phyloP scores from a whole-genome alignment of 2,797 vertebrate genomes.

The Triplophysa bombifrons region DNA sequence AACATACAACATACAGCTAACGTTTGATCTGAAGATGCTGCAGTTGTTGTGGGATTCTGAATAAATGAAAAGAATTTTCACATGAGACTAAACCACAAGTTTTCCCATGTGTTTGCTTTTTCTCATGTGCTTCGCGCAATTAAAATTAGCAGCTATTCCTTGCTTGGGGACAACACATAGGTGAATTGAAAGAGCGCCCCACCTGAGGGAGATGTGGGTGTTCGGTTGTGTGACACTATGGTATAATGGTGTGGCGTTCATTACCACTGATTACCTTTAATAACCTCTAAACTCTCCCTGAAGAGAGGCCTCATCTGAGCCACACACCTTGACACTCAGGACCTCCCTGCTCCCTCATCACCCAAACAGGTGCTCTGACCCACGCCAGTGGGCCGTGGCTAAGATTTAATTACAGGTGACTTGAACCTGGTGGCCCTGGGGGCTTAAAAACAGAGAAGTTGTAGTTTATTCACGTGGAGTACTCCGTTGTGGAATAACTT shows the following conservation, averaged over 20 bases:
- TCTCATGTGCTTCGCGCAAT: slow-evolving; percentile 59
- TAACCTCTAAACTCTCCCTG: slow-evolving; percentile 71
- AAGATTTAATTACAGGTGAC: slow-evolving; percentile 45
- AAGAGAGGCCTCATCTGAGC: slow-evolving; percentile 62
- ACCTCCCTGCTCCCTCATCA: slow-evolving; percentile 37
- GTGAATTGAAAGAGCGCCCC: slow-evolving; percentile 72
- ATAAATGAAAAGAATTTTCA: neutral
- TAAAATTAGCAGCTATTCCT: slow-evolving; percentile 64
- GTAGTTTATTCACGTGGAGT: neutral
- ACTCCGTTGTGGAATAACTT: neutral
- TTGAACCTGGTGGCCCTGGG: slow-evolving; percentile 10
- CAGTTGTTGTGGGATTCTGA: neutral
- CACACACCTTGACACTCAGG: slow-evolving; percentile 50
- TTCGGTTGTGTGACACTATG: slow-evolving; percentile 48
- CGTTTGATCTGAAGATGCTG: neutral
- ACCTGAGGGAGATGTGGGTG: slow-evolving; percentile 70
- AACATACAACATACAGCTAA: neutral
- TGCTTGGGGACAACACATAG: slow-evolving; percentile 62
- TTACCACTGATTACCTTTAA: slow-evolving; percentile 72
- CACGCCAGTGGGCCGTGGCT: slow-evolving; percentile 15
- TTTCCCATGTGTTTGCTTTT: slow-evolving; percentile 50
- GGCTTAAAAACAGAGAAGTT: slow-evolving; percentile 8
- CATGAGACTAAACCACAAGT: neutral
- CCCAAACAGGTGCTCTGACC: slow-evolving; percentile 41
- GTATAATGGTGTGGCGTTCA: slow-evolving; percentile 40